Base-by-base conservation (phyloP, 2,888 invertebrate species). In the Lordiphosa fenestrarum region DNA sequence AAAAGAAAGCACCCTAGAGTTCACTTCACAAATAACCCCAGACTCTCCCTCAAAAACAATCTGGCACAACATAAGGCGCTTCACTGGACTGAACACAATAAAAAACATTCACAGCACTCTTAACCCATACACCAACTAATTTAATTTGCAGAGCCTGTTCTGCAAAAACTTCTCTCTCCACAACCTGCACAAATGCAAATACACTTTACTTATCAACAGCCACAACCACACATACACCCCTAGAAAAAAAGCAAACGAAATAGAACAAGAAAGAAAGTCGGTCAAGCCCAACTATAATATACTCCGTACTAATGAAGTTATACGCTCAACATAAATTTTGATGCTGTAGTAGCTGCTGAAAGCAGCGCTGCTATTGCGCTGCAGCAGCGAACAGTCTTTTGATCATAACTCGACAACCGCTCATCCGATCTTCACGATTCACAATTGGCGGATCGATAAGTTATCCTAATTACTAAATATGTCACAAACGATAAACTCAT, bases 371-470 rank as follows among this genome's bases (percentile, higher is more conserved):
- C n/a, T n/a, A n/a, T n/a, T n/a, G n/a, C n/a, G n/a, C n/a, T n/a
- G n/a, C n/a, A n/a, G n/a, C n/a, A n/a, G n/a, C n/a, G n/a, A n/a
- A n/a, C n/a, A n/a, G n/a, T n/a, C n/a, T n/a, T n/a, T n/a, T n/a
- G n/a, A n/a, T n/a, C n/a, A n/a, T n/a, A n/a, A n/a, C n/a, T n/a
- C n/a, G n/a, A n/a, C n/a, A n/a, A n/a, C n/a, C n/a, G n/a, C n/a
- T n/a, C n/a, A n/a, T n/a, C n/a, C n/a, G n/a, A n/a, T n/a, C n/a
- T n/a, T n/a, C n/a, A n/a, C n/a, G n/a, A n/a, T n/a, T n/a, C 19
- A 38, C 48, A 6, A 62, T 61, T 59, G 53, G 49, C 53, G 65
- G 63, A n/a, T n/a, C n/a, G n/a, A n/a, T n/a, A n/a, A n/a, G n/a
- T n/a, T n/a, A n/a, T n/a, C n/a, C n/a, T n/a, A n/a, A n/a, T n/a